Conservation (phyloP, 2,113 vertebrate species). For the Pipra filicauda region DNA sequence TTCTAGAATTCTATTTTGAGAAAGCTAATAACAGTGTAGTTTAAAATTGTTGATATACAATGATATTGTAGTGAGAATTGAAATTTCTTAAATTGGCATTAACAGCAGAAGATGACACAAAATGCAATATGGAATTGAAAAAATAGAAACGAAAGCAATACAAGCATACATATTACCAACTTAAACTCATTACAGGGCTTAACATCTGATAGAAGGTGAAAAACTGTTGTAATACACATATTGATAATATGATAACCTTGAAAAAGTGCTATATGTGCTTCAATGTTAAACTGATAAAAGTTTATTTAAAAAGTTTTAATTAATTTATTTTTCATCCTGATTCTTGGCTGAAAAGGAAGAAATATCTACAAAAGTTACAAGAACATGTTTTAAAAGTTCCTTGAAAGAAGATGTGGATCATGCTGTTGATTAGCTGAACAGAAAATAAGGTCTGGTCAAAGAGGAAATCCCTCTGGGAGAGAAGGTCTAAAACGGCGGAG, state of each 20-base stretch:
- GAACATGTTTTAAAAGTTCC: not conserved
- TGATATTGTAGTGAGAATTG: not conserved
- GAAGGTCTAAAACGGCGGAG: not conserved
- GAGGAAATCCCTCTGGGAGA: not conserved
- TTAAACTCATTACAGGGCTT: not conserved
- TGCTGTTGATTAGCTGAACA: not conserved
- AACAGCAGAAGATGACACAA: not conserved
- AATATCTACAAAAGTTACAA: not conserved
- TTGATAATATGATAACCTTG: not conserved
- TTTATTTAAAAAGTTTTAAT: not conserved
- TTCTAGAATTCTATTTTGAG: not conserved
- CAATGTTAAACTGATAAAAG: not conserved
- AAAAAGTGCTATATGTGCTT: not conserved
- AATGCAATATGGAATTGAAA: not conserved
- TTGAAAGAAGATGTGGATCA: not conserved
- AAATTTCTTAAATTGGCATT: not conserved
- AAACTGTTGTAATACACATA: not conserved
- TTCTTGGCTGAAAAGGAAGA: not conserved
- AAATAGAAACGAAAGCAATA: not conserved
- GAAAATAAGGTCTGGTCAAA: constrained; percentile 2
- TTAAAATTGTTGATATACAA: not conserved
- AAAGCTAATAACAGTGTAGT: not conserved
- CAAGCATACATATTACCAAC: not conserved
- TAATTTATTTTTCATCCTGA: not conserved
- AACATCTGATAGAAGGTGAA: not conserved